Percentiles rank a stretch among this genome's conserved stretches.
Conservation (phyloP, 2,113 vertebrate species). For the Grammomys dolichurus region DNA sequence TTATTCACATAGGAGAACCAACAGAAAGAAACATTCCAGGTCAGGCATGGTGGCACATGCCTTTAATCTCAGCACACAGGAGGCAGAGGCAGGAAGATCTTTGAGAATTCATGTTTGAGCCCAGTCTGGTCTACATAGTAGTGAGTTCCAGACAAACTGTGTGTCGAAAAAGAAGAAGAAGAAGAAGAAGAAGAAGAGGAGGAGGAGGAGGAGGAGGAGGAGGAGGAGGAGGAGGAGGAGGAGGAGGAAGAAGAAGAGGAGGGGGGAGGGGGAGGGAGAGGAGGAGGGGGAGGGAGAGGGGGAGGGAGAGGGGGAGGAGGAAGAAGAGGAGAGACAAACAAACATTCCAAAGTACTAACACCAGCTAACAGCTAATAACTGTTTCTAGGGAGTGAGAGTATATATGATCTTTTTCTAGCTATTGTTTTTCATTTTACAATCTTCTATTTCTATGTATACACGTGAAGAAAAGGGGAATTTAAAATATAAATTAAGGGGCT, state of each 20-base stretch:
- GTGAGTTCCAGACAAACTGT: not conserved
- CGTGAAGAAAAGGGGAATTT: not conserved
- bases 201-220: no score
- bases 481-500: not conserved
- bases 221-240: no score
- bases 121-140: not conserved
- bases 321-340: not conserved
- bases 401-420: not conserved
- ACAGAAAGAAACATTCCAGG: slow-evolving; percentile 22
- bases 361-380: not conserved
- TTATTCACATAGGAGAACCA: slow-evolving; percentile 18
- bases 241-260: no score
- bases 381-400: not conserved
- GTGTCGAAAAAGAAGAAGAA: not conserved
- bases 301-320: no score
- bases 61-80: not conserved
- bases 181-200: no score
- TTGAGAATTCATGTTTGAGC: not conserved
- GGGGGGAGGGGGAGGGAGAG: no score
- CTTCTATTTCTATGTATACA: not conserved
- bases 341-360: not conserved
- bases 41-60: not conserved
- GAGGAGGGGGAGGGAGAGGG: no score
- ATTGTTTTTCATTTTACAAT: not conserved
- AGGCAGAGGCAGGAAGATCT: not conserved